Conservation (phyloP, 2,797 vertebrate species). For the Microctenopoma lineatum region DNA sequence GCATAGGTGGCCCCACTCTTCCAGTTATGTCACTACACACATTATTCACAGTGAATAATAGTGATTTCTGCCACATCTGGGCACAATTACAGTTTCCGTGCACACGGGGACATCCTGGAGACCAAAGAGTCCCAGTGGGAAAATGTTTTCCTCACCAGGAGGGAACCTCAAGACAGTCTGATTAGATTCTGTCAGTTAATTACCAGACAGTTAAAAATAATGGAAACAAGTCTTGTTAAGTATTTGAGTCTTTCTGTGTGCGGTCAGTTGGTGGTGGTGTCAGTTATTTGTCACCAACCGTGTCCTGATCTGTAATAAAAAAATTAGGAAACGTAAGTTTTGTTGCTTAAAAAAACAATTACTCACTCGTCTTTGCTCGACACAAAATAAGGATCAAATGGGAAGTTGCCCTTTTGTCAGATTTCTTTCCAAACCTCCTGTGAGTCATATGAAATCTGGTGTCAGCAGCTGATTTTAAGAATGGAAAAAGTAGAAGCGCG, state of each 20-base stretch:
- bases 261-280: too few species aligned
- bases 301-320: neutral
- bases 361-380: neutral
- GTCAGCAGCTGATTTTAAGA: slow-evolving; percentile 52
- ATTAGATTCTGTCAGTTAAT: too few species aligned
- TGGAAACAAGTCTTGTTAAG: too few species aligned
- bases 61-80: slow-evolving; percentile 47
- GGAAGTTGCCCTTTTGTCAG: slow-evolving; percentile 27
- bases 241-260: too few species aligned
- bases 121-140: neutral
- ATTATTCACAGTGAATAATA: slow-evolving; percentile 19
- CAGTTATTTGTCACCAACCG: too few species aligned
- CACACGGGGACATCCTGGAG: slow-evolving; percentile 35
- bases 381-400: neutral
- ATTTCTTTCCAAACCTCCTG: slow-evolving; percentile 17
- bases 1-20: slow-evolving; percentile 44
- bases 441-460: slow-evolving; percentile 55
- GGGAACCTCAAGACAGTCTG: neutral
- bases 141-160: slow-evolving; percentile 5
- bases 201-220: too few species aligned
- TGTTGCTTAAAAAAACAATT: neutral
- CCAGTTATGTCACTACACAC: slow-evolving; percentile 20
- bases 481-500: slow-evolving; percentile 67
- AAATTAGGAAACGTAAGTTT: neutral
- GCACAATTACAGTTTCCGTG: slow-evolving; percentile 38